phyloP scores from a whole-genome alignment of 2,888 invertebrate species.

The Drosophila robusta region DNA sequence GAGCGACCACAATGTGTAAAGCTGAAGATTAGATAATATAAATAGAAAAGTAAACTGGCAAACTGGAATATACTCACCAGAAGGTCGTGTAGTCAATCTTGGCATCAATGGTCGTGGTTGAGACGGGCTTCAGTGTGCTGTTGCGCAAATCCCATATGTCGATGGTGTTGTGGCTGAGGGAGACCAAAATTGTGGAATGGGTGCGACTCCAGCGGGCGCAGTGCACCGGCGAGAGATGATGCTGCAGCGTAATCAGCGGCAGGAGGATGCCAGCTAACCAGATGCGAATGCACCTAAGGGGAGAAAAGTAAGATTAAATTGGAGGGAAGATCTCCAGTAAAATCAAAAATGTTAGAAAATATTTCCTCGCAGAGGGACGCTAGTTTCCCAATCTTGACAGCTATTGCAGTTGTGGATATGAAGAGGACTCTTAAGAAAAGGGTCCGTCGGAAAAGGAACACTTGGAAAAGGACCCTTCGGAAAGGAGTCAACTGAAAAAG shows the following conservation, averaged over 20 bases:
- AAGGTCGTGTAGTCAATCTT: slow-evolving; percentile 72
- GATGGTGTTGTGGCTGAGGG: slow-evolving; percentile 88
- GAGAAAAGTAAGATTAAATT: too few species aligned
- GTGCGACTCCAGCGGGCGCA: slow-evolving; percentile 90
- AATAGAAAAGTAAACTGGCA: background rate
- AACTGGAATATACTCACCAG: slow-evolving; percentile 67
- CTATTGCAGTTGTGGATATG: too few species aligned
- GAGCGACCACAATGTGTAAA: slow-evolving; percentile 90
- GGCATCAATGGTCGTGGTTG: slow-evolving; percentile 72
- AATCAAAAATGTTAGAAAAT: too few species aligned
- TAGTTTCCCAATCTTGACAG: too few species aligned
- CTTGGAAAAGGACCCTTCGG: too few species aligned
- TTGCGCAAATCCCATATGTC: slow-evolving; percentile 92
- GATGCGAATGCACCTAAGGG: slow-evolving; percentile 87
- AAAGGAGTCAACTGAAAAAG: too few species aligned
- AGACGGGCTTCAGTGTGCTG: slow-evolving; percentile 88
- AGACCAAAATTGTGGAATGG: slow-evolving; percentile 90
- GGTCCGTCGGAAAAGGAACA: too few species aligned
- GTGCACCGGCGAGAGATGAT: slow-evolving; percentile 86
- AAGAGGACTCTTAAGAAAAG: too few species aligned
- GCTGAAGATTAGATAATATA: slow-evolving; percentile 62
- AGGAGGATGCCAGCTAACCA: slow-evolving; percentile 90
- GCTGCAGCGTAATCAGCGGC: slow-evolving; percentile 87
- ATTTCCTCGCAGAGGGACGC: too few species aligned
- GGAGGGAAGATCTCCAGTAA: too few species aligned